Evolutionary conservation across 2,888 invertebrate species (phyloP).

Genomic region (Falcaria lacertinaria): DNA sequence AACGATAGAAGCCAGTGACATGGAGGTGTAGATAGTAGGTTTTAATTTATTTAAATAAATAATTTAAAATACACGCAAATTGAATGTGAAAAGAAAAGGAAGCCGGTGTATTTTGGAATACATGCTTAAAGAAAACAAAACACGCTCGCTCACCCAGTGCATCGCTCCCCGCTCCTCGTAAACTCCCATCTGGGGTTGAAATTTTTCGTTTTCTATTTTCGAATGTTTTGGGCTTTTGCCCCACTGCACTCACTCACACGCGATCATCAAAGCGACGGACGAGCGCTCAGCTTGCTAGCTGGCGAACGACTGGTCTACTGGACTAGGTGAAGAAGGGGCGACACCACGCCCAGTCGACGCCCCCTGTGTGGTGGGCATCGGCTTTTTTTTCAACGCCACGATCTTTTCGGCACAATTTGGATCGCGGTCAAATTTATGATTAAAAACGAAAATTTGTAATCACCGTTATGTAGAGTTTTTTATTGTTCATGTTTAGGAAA

Average conservation of each 20-base stretch:
- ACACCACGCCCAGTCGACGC: conserved; percentile 34
- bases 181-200: conserved; percentile 92
- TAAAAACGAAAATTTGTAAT: conserved; percentile 19
- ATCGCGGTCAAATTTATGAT: conserved; percentile 14
- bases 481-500: neutral
- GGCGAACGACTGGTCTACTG: conserved; percentile 55
- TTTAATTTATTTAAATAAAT: too few species aligned
- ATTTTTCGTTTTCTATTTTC: conserved; percentile 75
- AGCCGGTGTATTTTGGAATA: too few species aligned
- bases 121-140: too few species aligned
- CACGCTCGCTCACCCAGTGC: conserved; percentile 92
- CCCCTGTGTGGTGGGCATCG: conserved; percentile 17
- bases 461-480: conserved; percentile 12
- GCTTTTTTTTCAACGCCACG: conserved; percentile 38
- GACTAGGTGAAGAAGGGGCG: conserved; percentile 34
- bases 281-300: conserved; percentile 63
- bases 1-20: too few species aligned
- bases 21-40: too few species aligned
- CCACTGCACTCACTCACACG: conserved; percentile 72
- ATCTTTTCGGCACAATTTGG: conserved; percentile 32
- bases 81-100: too few species aligned
- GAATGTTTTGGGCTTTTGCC: conserved; percentile 72
- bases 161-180: conserved; percentile 94
- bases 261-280: conserved; percentile 43
- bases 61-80: too few species aligned